Percentiles rank a stretch among this genome's conserved stretches.
phyloP scores from a whole-genome alignment of 2,888 invertebrate genomes.

The Melanargia galathea region DNA sequence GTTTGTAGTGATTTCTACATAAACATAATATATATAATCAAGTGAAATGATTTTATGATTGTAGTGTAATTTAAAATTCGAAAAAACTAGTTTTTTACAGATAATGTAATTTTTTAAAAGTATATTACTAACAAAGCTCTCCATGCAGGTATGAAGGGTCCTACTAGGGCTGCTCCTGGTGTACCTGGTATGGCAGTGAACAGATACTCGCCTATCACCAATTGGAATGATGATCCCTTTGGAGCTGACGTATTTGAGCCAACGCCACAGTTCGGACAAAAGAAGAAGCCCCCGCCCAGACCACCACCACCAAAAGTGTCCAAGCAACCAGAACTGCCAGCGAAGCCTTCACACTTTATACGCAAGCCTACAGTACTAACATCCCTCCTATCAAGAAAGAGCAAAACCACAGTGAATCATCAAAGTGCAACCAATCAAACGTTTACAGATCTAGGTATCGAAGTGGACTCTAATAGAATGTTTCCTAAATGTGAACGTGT shows the following conservation, averaged over 20 bases:
- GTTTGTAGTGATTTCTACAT: background rate
- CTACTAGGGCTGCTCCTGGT: slow-evolving; percentile 82
- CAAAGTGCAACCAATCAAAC: slow-evolving; percentile 48
- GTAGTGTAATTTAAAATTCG: too few relatives aligned
- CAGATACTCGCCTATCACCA: slow-evolving; percentile 81
- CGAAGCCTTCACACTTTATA: slow-evolving; percentile 79
- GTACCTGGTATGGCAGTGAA: slow-evolving; percentile 68
- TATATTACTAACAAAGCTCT: background rate
- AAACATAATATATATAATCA: background rate
- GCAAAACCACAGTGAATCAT: slow-evolving; percentile 54
- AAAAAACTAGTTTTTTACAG: too few relatives aligned
- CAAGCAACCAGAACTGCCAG: slow-evolving; percentile 68
- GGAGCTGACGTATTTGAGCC: slow-evolving; percentile 77
- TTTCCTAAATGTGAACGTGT: slow-evolving; percentile 76
- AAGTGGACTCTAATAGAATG: slow-evolving; percentile 64
- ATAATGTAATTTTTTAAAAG: background rate
- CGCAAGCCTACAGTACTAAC: slow-evolving; percentile 75
- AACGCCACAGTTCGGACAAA: slow-evolving; percentile 70
- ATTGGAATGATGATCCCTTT: slow-evolving; percentile 79
- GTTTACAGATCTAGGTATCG: slow-evolving; percentile 55
- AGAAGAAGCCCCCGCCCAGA: slow-evolving; percentile 87
- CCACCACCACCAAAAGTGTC: slow-evolving; percentile 85
- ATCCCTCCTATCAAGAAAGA: slow-evolving; percentile 68
- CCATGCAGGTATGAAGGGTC: slow-evolving; percentile 83
- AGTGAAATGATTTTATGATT: background rate